Evolutionary conservation across 2,888 invertebrate genomes (phyloP).

Genomic region (Trichogramma evanescens): DNA sequence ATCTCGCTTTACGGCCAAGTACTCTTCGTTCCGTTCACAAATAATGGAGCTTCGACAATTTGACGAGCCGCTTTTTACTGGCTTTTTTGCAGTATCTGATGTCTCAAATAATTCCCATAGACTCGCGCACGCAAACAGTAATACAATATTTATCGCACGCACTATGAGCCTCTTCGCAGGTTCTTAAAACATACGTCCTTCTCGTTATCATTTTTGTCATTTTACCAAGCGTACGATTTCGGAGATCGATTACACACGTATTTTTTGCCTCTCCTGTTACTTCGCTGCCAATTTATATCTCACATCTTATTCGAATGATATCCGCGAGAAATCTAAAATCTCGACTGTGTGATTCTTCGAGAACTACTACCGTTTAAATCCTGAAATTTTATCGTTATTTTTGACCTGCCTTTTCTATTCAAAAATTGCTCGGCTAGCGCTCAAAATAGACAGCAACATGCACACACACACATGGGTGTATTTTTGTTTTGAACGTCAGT

Average conservation of each 20-base stretch:
- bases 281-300: slow-evolving; percentile 8
- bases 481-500: slow-evolving; percentile 1
- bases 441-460: no score
- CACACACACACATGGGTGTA: no score
- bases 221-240: slow-evolving; percentile 15
- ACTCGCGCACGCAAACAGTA: background rate
- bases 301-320: background rate
- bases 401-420: no score
- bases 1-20: no score
- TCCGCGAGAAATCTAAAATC: slow-evolving; percentile 10
- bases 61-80: no score
- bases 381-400: no score
- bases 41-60: no score
- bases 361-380: slow-evolving; percentile 11
- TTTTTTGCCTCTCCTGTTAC: slow-evolving; percentile 15
- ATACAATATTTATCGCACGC: slow-evolving; percentile 4
- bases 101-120: no score
- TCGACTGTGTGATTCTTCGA: background rate
- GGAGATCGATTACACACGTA: slow-evolving; percentile 17
- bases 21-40: no score
- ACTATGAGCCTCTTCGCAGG: background rate
- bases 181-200: background rate
- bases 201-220: slow-evolving; percentile 9
- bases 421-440: no score
- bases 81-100: no score